Conservation (phyloP, 1,140 invertebrate species). For the Asobara japonica region DNA sequence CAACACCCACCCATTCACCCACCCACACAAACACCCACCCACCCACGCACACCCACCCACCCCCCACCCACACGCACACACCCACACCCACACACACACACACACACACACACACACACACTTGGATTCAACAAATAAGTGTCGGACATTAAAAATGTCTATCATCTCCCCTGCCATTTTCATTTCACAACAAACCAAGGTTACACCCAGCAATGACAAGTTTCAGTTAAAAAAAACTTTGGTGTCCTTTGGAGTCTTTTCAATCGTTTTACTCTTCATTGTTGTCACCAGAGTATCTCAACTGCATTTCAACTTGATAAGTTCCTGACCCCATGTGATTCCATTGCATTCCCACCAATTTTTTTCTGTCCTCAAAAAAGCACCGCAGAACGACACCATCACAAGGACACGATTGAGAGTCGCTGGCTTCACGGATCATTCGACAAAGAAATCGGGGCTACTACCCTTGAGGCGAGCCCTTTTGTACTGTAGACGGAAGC, state of each 20-base stretch:
- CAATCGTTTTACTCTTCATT: not conserved
- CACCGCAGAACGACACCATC: not conserved
- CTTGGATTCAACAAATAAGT: too few relatives aligned
- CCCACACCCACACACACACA: too few relatives aligned
- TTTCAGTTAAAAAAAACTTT: too few relatives aligned
- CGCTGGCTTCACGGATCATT: conserved; percentile 32
- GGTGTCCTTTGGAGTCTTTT: not conserved
- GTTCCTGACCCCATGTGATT: not conserved
- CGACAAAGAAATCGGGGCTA: conserved; percentile 29
- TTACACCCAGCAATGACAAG: too few relatives aligned
- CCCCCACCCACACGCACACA: too few relatives aligned
- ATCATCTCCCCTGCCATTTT: too few relatives aligned
- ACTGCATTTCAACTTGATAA: not conserved
- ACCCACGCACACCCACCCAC: too few relatives aligned
- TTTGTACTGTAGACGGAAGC: conserved; percentile 29
- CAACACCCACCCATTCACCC: too few relatives aligned
- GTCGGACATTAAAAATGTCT: too few relatives aligned
- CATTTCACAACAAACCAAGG: too few relatives aligned
- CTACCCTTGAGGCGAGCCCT: conserved; percentile 33
- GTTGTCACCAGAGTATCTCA: conserved; percentile 1
- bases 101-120: too few relatives aligned
- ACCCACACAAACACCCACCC: too few relatives aligned
- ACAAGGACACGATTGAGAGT: conserved; percentile 28
- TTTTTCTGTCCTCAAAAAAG: not conserved
- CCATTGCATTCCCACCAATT: not conserved